Evolutionary conservation across 2,113 vertebrate genomes (phyloP).

Genomic region (Clupea harengus): DNA sequence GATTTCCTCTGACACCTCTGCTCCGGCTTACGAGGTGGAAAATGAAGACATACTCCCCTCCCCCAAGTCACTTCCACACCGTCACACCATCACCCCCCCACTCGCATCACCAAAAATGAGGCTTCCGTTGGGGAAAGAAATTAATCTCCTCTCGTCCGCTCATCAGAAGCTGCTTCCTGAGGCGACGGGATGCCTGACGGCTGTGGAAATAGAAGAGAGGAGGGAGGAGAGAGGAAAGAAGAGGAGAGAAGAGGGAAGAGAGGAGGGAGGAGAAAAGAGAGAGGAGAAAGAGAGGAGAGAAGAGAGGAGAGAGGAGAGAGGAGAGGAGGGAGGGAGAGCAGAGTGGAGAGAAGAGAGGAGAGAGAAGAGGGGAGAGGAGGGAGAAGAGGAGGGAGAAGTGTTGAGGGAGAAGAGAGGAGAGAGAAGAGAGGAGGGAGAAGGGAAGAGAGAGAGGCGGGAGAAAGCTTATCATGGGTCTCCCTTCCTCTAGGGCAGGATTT

Average conservation of each 20-base stretch:
- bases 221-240: neutral
- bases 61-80: neutral
- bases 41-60: neutral
- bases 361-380: neutral
- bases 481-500: neutral
- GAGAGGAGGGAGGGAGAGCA: neutral
- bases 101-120: neutral
- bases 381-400: neutral
- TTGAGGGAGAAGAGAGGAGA: neutral
- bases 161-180: neutral
- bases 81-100: neutral
- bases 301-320: neutral
- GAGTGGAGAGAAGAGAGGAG: neutral
- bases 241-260: neutral
- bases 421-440: neutral
- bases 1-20: conserved; percentile 45
- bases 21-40: conserved; percentile 44
- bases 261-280: neutral
- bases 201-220: neutral
- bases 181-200: neutral
- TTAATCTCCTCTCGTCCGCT: conserved; percentile 4
- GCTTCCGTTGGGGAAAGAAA: neutral
- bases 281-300: neutral
- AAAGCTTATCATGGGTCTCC: neutral
- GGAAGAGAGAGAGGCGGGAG: neutral